Base-by-base conservation (phyloP, 2,888 invertebrate species). In the Chloromyia formosa region DNA sequence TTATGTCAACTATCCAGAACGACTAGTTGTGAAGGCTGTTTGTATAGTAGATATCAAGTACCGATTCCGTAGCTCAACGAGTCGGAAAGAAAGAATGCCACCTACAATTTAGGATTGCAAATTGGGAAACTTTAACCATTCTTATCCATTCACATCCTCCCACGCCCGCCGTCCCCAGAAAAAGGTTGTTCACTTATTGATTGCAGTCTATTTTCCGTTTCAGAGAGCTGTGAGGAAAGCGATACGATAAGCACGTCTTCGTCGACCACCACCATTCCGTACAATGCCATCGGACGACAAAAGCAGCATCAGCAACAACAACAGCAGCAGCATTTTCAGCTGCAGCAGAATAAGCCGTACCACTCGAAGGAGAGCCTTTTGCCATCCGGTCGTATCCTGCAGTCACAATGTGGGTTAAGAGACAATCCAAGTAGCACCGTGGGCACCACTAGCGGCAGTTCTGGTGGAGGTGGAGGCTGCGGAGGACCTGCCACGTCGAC, bases 161-260 rank as follows among this genome's bases (percentile, higher is more conserved):
- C 22, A 22, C 22, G 62, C 27, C 14, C 14, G 20, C 22, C 40
- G 40, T 7, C 27, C 27, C 7, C 2, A 2, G 7, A 35, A 35
- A 35, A 58, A 60, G 66, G 49, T 74, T 74, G 71, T 72, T 71
- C 74, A 74, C 72, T 72, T 76, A 76, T 76, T 58, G 76, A 76
- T 60, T 62, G 35, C 14, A 5, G 18, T 71, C 40, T 71, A 42
- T 58, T 71, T 71, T 14, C 42, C 42, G 49, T 73, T 80, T 81
- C 78, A 79, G 78, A 68, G 82, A 82, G 75, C 75, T 84, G 83
- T 78, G 84, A 84, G 56, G 84, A 84, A 74, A 82, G 81, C 75
- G 84, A 84, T 75, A 80, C 79, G 58, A 81, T 80, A 75, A 81
- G 82, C 80, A 81, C 80, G 74, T 77, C 80, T 75, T 81, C 82